A percentile compares a stretch with the other conserved stretches of the same genome.
Conservation (phyloP, 2,888 invertebrate species). For the Chaitophorus viminalis region DNA sequence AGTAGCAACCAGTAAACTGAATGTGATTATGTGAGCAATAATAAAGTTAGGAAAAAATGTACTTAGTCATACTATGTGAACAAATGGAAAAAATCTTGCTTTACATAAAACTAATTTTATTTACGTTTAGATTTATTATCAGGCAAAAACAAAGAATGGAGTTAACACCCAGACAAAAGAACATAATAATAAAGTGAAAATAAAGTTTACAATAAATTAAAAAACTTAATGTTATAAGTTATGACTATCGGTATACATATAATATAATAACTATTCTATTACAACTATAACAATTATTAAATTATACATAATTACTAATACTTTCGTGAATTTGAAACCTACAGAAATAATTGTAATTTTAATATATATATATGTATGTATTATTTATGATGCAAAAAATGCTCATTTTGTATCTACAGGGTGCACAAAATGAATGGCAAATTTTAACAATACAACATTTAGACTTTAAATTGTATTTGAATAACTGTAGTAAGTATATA, state of each 20-base stretch:
- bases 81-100: not conserved
- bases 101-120: not conserved
- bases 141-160: conserved; percentile 18
- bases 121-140: conserved; percentile 39
- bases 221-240: conserved; percentile 8
- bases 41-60: too few relatives aligned
- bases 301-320: not conserved
- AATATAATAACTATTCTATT: not conserved
- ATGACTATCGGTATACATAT: conserved; percentile 8
- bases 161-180: not conserved
- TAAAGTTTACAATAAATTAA: conserved; percentile 16
- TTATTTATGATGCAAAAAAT: not conserved
- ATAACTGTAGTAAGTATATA: not conserved
- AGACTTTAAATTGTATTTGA: not conserved
- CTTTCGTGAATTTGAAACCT: not conserved
- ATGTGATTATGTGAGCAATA: too few relatives aligned
- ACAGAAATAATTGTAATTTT: not conserved
- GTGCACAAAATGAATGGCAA: not conserved
- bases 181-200: not conserved
- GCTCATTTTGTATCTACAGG: conserved; percentile 13
- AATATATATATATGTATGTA: not conserved
- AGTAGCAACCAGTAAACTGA: too few relatives aligned
- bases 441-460: not conserved
- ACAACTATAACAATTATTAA: not conserved
- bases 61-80: too few relatives aligned